Evolutionary conservation across 2,113 vertebrate genomes (phyloP).

Genomic region (Danionella cerebrum): DNA sequence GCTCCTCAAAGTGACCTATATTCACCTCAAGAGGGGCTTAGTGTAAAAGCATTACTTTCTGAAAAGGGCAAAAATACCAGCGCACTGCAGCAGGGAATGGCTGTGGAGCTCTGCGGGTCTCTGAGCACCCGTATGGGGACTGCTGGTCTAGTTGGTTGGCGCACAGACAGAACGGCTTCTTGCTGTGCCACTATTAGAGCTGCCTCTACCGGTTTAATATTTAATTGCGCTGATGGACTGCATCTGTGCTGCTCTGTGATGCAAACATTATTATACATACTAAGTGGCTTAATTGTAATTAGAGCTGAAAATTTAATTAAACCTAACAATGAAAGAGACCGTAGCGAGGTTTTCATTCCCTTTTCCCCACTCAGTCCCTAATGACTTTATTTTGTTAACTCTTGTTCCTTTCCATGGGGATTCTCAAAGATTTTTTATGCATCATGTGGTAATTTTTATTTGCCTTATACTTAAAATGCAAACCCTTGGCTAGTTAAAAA

Average conservation of each 20-base stretch:
- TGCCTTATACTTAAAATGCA: not conserved
- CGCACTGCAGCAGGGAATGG: constrained; percentile 50
- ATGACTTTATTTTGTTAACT: constrained; percentile 34
- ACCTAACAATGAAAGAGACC: constrained; percentile 67
- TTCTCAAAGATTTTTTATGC: not conserved
- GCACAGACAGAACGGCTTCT: constrained; percentile 42
- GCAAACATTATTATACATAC: constrained; percentile 76
- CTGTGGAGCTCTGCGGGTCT: constrained; percentile 49
- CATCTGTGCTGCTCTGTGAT: constrained; percentile 79
- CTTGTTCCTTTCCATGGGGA: constrained; percentile 22
- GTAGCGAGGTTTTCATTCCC: constrained; percentile 40
- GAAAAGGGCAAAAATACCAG: not conserved
- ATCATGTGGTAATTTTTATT: not conserved
- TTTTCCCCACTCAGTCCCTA: constrained; percentile 11
- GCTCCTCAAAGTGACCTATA: constrained; percentile 59
- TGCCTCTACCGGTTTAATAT: constrained; percentile 73
- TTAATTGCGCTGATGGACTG: constrained; percentile 75
- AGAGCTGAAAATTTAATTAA: constrained; percentile 77
- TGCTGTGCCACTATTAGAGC: constrained; percentile 69
- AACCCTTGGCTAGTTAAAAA: no score
- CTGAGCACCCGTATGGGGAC: constrained; percentile 50
- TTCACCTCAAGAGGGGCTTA: constrained; percentile 58
- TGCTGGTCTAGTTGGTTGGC: constrained; percentile 42
- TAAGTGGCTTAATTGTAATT: constrained; percentile 80
- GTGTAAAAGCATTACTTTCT: constrained; percentile 13